phyloP scores from a whole-genome alignment of 2,797 vertebrate species.

The Scyliorhinus canicula region DNA sequence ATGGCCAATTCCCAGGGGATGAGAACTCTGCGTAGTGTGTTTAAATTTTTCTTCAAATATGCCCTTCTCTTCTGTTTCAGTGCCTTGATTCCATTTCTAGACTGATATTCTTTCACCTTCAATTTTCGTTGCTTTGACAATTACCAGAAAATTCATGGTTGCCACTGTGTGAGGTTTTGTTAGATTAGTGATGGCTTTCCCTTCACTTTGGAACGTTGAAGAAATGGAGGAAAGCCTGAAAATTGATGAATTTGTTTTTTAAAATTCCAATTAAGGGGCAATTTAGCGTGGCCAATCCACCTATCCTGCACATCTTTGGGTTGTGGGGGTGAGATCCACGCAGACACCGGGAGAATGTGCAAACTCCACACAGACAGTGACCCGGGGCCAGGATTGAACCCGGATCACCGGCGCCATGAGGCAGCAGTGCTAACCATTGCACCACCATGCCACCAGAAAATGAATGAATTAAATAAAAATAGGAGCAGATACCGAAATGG shows the following conservation, averaged over 20 bases:
- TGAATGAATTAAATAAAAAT: background rate
- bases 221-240: background rate
- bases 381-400: no score
- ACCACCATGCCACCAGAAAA: no score
- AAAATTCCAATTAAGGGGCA: no score
- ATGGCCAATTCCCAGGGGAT: background rate
- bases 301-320: no score
- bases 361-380: no score
- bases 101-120: background rate
- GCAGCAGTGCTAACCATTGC: no score
- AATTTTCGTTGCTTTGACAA: background rate
- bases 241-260: no score
- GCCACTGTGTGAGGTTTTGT: background rate
- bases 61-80: background rate
- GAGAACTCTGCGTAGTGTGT: background rate
- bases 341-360: no score
- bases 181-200: background rate
- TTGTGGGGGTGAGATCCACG: no score
- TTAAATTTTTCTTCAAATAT: background rate
- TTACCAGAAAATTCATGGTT: background rate
- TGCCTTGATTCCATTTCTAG: background rate
- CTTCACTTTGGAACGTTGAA: background rate
- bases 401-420: no score
- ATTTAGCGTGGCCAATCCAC: no score
- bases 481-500: background rate